These are phyloP conservation scores for Mythimna lalbum DNA, from an alignment of 2,888 invertebrate genomes.

Conservation along the genomic window DNA sequence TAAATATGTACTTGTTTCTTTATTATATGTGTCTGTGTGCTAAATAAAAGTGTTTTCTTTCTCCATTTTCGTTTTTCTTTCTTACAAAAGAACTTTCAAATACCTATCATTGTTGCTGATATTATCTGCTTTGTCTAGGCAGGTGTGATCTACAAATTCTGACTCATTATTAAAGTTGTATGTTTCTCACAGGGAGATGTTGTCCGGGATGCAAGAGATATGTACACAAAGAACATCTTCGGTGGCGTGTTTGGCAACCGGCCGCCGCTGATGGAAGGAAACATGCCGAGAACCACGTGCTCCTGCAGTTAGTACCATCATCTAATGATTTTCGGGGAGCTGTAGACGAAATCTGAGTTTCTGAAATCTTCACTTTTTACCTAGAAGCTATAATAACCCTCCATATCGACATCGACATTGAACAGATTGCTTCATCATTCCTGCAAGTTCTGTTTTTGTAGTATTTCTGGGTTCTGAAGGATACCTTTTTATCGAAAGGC, in stretches of 20 bases:
- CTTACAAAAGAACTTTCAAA: too few species aligned
- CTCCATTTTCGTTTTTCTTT: too few species aligned
- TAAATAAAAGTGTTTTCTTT: too few species aligned
- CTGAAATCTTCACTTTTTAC: too few species aligned
- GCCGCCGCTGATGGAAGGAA: conserved; percentile 90
- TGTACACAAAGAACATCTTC: conserved; percentile 89
- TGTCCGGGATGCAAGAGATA: conserved; percentile 74
- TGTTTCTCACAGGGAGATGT: conserved; percentile 71
- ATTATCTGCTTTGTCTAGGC: background rate
- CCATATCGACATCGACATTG: too few species aligned
- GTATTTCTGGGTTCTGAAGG: background rate
- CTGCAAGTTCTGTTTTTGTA: background rate
- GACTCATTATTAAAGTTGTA: background rate
- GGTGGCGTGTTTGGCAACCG: conserved; percentile 92
- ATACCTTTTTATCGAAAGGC: background rate
- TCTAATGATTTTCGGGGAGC: background rate
- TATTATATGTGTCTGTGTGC: too few species aligned
- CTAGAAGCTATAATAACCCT: background rate
- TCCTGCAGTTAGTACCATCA: conserved; percentile 92
- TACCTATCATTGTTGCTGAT: background rate
- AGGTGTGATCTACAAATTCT: background rate
- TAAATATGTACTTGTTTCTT: too few species aligned
- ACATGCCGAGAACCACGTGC: conserved; percentile 89
- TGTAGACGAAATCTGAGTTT: background rate
- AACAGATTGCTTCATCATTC: background rate